Percentiles rank a stretch among this genome's conserved stretches.
Evolutionary conservation across 2,113 vertebrate species (phyloP).

Genomic region (Pongo abelii): DNA sequence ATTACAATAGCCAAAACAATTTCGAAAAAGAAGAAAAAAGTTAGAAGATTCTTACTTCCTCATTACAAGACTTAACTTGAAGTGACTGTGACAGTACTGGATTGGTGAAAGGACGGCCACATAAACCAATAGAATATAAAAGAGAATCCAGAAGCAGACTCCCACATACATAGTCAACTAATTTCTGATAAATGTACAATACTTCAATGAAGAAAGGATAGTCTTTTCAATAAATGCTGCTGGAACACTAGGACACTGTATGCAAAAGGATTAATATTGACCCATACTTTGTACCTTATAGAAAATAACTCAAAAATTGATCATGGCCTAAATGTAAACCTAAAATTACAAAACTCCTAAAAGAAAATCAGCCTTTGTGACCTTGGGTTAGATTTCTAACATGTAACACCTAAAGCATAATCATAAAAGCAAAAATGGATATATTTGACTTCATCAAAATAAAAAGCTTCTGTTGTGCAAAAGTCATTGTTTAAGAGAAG

Average conservation of each 20-base stretch:
- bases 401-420: not conserved
- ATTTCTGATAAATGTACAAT: not conserved
- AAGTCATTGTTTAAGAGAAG: not conserved
- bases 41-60: not conserved
- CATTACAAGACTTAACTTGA: not conserved
- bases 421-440: not conserved
- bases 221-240: not conserved
- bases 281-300: not conserved
- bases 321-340: not conserved
- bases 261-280: not conserved
- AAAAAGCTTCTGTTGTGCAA: not conserved
- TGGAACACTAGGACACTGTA: not conserved
- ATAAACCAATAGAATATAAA: not conserved
- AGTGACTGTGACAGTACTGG: not conserved
- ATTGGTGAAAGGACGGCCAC: not conserved
- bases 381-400: not conserved
- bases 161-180: not conserved
- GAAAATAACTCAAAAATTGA: not conserved
- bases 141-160: not conserved
- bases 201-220: not conserved
- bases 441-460: slow-evolving; percentile 1
- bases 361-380: not conserved
- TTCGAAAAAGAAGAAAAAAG: not conserved
- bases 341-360: not conserved
- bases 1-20: not conserved